A percentile compares a stretch with the other conserved stretches of the same genome.
phyloP scores from a whole-genome alignment of 2,888 invertebrate genomes.

The Chymomyza procnemis region DNA sequence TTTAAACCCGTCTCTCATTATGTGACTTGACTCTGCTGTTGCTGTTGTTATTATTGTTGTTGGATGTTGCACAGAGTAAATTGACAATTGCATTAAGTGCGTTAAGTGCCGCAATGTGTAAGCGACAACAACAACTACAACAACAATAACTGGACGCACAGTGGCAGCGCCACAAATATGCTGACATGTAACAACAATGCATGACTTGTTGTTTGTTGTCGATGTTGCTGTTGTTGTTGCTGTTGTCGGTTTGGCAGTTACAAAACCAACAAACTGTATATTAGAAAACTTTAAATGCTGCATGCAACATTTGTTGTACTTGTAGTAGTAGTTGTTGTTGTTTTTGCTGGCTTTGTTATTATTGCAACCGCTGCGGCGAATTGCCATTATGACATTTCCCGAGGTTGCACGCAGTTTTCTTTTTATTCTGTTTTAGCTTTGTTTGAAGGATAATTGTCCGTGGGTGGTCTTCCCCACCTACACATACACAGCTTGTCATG shows the following conservation, averaged over 20 bases:
- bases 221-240: constrained; percentile 5
- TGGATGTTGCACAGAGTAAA: constrained; percentile 36
- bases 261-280: not conserved
- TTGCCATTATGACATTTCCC: constrained; percentile 55
- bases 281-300: constrained; percentile 27
- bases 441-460: constrained; percentile 58
- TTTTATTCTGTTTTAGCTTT: not conserved
- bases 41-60: not conserved
- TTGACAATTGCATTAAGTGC: constrained; percentile 64
- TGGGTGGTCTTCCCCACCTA: constrained; percentile 49
- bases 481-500: constrained; percentile 22
- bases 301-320: constrained; percentile 35
- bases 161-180: constrained; percentile 22
- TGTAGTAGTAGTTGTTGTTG: constrained; percentile 7
- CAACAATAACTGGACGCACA: constrained; percentile 21
- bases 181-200: constrained; percentile 6
- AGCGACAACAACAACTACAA: constrained; percentile 18
- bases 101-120: constrained; percentile 46
- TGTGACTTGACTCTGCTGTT: not conserved
- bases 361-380: constrained; percentile 18
- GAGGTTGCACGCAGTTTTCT: constrained; percentile 32
- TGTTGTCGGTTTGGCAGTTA: constrained; percentile 10
- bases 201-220: not conserved
- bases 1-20: not conserved
- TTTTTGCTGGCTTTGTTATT: constrained; percentile 8